Evolutionary conservation across 2,797 vertebrate genomes (phyloP).

Genomic region (Acipenser oxyrinchus): DNA sequence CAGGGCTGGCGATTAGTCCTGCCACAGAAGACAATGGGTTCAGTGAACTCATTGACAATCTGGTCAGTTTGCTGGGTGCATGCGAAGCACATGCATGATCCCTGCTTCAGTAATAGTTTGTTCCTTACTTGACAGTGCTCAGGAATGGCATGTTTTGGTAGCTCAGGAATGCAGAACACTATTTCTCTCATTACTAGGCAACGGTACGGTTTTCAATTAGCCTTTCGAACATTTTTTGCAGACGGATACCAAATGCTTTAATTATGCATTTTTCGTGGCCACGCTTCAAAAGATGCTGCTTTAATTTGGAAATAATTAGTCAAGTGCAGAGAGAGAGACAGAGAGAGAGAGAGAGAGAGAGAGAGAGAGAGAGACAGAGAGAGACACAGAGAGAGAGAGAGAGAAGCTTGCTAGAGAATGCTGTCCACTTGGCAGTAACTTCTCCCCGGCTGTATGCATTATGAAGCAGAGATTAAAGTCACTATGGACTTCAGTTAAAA

Average conservation of each 20-base stretch:
- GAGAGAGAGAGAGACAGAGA: no score
- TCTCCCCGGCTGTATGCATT: background rate
- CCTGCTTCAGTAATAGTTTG: background rate
- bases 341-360: background rate
- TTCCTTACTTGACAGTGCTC: background rate
- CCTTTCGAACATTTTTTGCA: constrained; percentile 22
- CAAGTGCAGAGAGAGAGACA: background rate
- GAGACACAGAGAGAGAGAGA: no score
- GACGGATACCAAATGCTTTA: constrained; percentile 33
- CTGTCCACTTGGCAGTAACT: background rate
- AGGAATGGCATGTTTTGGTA: background rate
- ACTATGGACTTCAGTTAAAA: no score
- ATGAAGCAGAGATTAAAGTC: constrained; percentile 13
- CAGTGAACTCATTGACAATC: no score
- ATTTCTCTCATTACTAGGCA: constrained; percentile 16
- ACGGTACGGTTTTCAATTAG: constrained; percentile 40
- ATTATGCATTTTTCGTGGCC: constrained; percentile 35
- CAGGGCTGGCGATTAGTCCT: no score
- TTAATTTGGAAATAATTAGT: constrained; percentile 17
- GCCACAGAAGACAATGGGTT: no score
- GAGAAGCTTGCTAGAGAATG: background rate
- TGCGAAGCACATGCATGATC: no score
- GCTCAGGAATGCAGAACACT: constrained; percentile 6
- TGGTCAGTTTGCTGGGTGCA: no score
- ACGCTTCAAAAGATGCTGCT: constrained; percentile 32